Base-by-base conservation (phyloP, 2,113 vertebrate genomes). In the Vidua chalybeata region DNA sequence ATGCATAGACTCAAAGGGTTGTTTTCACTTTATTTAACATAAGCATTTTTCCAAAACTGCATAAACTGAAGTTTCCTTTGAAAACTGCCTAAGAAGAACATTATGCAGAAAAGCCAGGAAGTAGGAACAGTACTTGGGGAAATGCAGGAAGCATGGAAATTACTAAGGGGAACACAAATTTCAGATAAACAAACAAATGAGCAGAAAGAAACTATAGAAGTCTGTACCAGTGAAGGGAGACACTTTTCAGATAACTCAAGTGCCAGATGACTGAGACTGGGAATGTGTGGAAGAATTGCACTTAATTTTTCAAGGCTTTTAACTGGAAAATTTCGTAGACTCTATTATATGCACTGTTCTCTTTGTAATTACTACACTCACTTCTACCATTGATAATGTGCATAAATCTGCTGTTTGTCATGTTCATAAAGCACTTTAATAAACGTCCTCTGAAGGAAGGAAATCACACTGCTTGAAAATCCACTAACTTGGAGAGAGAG, bases 261-360 rank as follows among this genome's bases (percentile, higher is more conserved):
- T 79, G 75, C 81, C 21, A 2, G 82, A 76, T 79, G 71, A 87
- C 84, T 89, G 59, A 67, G 81, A 91, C 77, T 67, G 72, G 26
- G 18, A 31, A 71, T 35, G 14, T 45, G 28, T 64, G 58, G 78
- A 72, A 93, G 58, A 95, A 87, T 28, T 90, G 59, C 48, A 71
- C 63, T 74, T 73, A 49, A 89, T 91, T 91, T 87, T 93, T 93
- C 84, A 96, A 94, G 87, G 59, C 59, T 94, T 96, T 89, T 88
- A 93, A 87, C 45, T 69, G 78, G n/a, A 91, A 95, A 83, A 90
- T 76, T 69, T 91, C 74, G 85, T 49, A 73, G 49, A 55, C 26
- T 79, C 20, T 55, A 48, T 87, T 91, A 79, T 71, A 91, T 3
- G 54, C 71, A 69, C 71, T 83, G 58, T 61, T 83, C 84, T 45